A percentile compares a stretch with the other conserved stretches of the same genome.
Evolutionary conservation across 2,888 invertebrate species (phyloP).

Genomic region (Timema podura): DNA sequence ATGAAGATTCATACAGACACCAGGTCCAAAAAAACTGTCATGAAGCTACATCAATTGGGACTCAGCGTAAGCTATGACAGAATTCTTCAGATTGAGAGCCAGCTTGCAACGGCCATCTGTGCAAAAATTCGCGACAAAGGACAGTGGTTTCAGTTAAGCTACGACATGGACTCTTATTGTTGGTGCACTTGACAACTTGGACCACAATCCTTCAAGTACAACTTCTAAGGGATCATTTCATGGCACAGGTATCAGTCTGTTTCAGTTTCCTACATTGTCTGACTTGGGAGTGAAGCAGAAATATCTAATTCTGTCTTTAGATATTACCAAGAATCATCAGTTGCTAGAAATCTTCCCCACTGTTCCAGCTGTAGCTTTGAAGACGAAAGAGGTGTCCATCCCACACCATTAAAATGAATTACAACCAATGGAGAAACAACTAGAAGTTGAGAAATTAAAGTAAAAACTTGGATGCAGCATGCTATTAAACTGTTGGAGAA

Average conservation of each 20-base stretch:
- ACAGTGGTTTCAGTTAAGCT: no score
- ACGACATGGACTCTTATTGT: no score
- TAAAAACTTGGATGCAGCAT: neutral
- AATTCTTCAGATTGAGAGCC: conserved; percentile 21
- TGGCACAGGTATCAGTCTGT: no score
- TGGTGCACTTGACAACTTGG: no score
- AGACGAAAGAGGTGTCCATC: neutral
- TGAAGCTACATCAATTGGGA: conserved; percentile 21
- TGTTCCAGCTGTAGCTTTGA: neutral
- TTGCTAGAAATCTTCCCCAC: neutral
- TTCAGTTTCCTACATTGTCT: no score
- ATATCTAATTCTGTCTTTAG: neutral
- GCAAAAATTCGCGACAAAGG: neutral
- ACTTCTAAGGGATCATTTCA: no score
- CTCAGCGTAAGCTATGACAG: conserved; percentile 24
- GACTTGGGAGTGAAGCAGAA: no score
- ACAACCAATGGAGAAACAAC: neutral
- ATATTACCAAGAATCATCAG: neutral
- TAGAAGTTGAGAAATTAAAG: neutral
- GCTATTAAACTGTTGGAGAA: neutral
- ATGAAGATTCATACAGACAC: neutral
- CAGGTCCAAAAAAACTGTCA: conserved; percentile 21
- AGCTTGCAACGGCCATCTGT: conserved; percentile 20
- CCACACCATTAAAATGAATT: conserved; percentile 1
- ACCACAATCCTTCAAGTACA: no score